Base-by-base conservation (phyloP, 2,797 vertebrate genomes). In the Spinibarbus caldwelli region DNA sequence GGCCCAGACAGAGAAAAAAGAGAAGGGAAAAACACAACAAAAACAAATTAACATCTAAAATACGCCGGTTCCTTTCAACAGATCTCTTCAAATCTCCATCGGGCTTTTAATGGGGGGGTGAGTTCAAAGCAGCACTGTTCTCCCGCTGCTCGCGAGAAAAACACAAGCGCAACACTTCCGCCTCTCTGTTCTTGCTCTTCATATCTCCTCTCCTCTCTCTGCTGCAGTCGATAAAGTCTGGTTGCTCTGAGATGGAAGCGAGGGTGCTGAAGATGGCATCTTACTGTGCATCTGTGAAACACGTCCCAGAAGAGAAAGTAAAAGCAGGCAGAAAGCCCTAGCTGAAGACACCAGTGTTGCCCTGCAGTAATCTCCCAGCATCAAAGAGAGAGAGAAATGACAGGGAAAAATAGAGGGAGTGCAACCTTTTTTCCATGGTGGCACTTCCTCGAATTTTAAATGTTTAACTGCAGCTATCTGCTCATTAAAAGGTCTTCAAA, bases 11-110 rank as follows among this genome's bases (percentile, higher is more conserved):
- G 93, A 95, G 95, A 62, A 78, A 80, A 57, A 92, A 90, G 23
- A 85, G 23, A 72, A 54, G 75, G 49, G 59, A 83, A 72, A 73
- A 67, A 86, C 85, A 88, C 82, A 91, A 92, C 90, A 92, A 92
- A 97, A 97, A 97, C 95, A 96, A 97, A 97, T 97, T 97, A 97
- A 97, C 96, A 97, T 97, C 95, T 95, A 96, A 94, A 97, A 98
- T 95, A 95, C 93, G 92, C 83, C 86, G 86, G 95, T 93, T 95
- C 89, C 93, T 96, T 96, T 96, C 95, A 95, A 95, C 94, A 94
- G 94, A 95, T 95, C 94, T 95, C 94, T 96, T 96, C 95, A 95
- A 95, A 96, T 96, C 95, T 94, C 95, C 93, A 95, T 95, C 95
- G 96, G 95, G 94, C 94, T 94, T 96, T 96, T 97, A 98, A 97